Percentiles rank a stretch among this genome's conserved stretches.
These are phyloP conservation scores for Macropodus opercularis DNA, from an alignment of 2,797 vertebrate species.

Conservation along the genomic window DNA sequence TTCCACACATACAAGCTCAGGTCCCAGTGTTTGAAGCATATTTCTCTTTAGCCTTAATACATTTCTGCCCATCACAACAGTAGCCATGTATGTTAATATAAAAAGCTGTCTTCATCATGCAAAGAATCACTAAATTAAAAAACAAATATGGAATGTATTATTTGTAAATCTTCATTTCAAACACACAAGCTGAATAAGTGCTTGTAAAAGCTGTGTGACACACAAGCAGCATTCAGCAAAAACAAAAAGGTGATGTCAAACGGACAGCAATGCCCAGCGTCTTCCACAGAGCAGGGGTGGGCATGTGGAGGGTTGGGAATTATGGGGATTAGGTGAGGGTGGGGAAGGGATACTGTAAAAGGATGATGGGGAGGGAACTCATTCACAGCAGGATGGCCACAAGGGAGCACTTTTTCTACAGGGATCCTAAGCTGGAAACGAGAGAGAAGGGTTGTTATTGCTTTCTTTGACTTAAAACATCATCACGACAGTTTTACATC, in stretches of 20 bases:
- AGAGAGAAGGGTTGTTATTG: constrained; percentile 92
- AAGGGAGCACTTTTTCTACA: constrained; percentile 89
- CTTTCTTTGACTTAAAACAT: constrained; percentile 77
- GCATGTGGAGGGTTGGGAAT: constrained; percentile 60
- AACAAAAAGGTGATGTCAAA: constrained; percentile 62
- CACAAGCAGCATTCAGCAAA: constrained; percentile 64
- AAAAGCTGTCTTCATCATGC: constrained; percentile 78
- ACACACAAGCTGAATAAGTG: constrained; percentile 55
- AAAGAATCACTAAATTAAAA: constrained; percentile 61
- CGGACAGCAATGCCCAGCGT: constrained; percentile 76
- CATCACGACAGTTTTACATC: constrained; percentile 55
- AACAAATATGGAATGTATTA: constrained; percentile 62
- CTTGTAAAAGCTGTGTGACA: constrained; percentile 49
- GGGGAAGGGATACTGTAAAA: constrained; percentile 72
- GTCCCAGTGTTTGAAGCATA: constrained; percentile 46
- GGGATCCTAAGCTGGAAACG: constrained; percentile 97
- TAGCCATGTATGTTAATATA: constrained; percentile 73
- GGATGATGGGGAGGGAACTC: constrained; percentile 81
- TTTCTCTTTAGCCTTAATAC: constrained; percentile 71
- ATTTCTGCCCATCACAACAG: constrained; percentile 72
- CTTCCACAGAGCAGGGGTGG: constrained; percentile 73
- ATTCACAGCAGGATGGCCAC: constrained; percentile 87
- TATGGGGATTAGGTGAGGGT: constrained; percentile 57
- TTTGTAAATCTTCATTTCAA: constrained; percentile 42
- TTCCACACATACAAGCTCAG: neutral